Percentiles rank a stretch among this genome's conserved stretches.
phyloP scores from a whole-genome alignment of 2,888 invertebrate genomes.

The Scrobipalpa atriplicella region DNA sequence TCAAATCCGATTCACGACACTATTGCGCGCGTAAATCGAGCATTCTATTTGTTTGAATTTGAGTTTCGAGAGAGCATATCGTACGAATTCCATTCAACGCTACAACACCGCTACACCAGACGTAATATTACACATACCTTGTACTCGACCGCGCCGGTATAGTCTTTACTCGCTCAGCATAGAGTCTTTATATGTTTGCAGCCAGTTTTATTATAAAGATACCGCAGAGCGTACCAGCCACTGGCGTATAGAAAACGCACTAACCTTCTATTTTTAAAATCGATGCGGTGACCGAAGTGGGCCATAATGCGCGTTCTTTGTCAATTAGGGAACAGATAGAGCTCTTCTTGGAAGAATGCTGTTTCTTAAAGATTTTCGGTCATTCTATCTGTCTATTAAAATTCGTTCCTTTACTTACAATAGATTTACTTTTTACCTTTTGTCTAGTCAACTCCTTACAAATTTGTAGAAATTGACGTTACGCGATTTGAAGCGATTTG shows the following conservation, averaged over 20 bases:
- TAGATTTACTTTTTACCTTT: too few relatives aligned
- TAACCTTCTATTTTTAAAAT: slow-evolving; percentile 79
- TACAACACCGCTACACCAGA: slow-evolving; percentile 38
- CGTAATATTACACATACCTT: background rate
- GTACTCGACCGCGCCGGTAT: background rate
- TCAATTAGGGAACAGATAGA: slow-evolving; percentile 65
- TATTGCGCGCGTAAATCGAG: slow-evolving; percentile 64
- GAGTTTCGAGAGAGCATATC: slow-evolving; percentile 69
- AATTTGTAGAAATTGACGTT: too few relatives aligned
- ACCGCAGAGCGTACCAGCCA: slow-evolving; percentile 28
- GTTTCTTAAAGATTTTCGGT: background rate
- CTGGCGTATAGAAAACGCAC: slow-evolving; percentile 74
- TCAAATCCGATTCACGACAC: slow-evolving; percentile 52
- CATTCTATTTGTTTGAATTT: slow-evolving; percentile 72
- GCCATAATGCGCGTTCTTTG: slow-evolving; percentile 56
- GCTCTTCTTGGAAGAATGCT: slow-evolving; percentile 10
- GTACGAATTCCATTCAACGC: slow-evolving; percentile 68
- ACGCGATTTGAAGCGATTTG: too few relatives aligned
- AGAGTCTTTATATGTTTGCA: slow-evolving; percentile 7
- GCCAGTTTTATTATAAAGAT: slow-evolving; percentile 24
- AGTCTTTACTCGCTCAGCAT: slow-evolving; percentile 14
- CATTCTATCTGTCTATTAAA: too few relatives aligned
- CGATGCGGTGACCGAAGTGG: slow-evolving; percentile 79
- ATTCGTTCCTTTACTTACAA: too few relatives aligned
- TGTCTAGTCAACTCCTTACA: too few relatives aligned